A percentile compares a stretch with the other conserved stretches of the same genome.
Conservation (phyloP, 2,888 invertebrate species). For the Zygothrica quintamaculata region DNA sequence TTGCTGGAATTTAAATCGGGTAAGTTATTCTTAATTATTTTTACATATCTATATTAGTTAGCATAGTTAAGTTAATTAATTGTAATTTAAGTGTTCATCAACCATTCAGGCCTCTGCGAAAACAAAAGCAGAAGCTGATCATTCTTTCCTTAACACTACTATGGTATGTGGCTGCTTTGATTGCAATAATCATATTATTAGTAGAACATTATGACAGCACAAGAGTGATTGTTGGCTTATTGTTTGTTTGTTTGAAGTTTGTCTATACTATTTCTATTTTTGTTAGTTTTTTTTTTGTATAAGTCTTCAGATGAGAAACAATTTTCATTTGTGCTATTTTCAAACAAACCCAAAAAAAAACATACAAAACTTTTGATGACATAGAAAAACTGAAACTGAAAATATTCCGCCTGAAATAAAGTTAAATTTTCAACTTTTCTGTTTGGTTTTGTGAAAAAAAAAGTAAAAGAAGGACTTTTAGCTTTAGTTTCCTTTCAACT, state of each 20-base stretch:
- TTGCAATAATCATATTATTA: slow-evolving; percentile 66
- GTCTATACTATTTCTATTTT: too few relatives aligned
- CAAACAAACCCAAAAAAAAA: slow-evolving; percentile 27
- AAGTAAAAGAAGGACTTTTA: too few relatives aligned
- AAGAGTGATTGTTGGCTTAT: too few relatives aligned
- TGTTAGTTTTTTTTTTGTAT: slow-evolving; percentile 6
- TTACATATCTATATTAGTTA: too few relatives aligned
- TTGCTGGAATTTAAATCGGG: too few relatives aligned
- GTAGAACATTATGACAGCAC: slow-evolving; percentile 36
- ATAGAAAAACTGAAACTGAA: slow-evolving; percentile 17
- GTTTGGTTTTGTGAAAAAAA: slow-evolving; percentile 26
- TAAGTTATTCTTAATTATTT: too few relatives aligned
- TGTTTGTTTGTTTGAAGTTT: too few relatives aligned
- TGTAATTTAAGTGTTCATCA: too few relatives aligned
- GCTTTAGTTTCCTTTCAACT: slow-evolving; percentile 22
- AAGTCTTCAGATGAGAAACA: slow-evolving; percentile 14
- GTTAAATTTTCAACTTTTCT: slow-evolving; percentile 35
- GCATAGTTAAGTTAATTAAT: too few relatives aligned
- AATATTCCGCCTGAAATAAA: slow-evolving; percentile 16
- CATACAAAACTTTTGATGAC: slow-evolving; percentile 36
- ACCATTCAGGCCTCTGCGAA: too few relatives aligned
- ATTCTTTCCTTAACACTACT: neutral
- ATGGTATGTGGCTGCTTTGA: slow-evolving; percentile 43
- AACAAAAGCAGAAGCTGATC: too few relatives aligned
- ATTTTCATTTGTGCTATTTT: slow-evolving; percentile 28